Conservation (phyloP, 2,113 vertebrate species). For the Caranx melampygus region DNA sequence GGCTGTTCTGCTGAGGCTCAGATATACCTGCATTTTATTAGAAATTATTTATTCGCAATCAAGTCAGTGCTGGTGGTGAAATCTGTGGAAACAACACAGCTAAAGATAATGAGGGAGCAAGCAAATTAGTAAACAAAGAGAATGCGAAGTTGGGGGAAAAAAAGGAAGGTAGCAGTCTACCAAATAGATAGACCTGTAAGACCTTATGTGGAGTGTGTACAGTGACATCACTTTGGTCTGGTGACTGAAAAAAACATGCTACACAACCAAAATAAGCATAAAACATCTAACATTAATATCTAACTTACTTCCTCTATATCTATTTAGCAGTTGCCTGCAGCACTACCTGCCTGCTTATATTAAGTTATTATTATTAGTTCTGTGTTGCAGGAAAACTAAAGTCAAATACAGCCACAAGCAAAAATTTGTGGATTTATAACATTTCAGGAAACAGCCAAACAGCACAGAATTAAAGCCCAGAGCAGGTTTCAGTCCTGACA, state of each 20-base stretch:
- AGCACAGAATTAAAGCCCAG: no score
- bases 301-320: background rate
- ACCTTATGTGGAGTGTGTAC: background rate
- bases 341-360: no score
- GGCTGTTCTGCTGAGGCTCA: slow-evolving; percentile 21
- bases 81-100: slow-evolving; percentile 30
- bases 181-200: background rate
- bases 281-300: background rate
- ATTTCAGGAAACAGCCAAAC: no score
- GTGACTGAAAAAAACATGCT: background rate
- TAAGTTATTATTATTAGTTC: no score
- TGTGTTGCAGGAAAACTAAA: no score
- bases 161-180: background rate
- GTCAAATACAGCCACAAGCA: no score
- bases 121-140: background rate
- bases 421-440: no score
- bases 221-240: background rate
- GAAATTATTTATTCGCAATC: slow-evolving; percentile 38
- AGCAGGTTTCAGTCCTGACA: no score
- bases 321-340: background rate
- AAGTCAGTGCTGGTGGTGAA: slow-evolving; percentile 33
- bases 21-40: slow-evolving; percentile 45
- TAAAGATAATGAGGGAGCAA: slow-evolving; percentile 23
- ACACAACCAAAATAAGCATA: background rate
- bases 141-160: background rate